Base-by-base conservation (phyloP, 2,888 invertebrate genomes). In the Gari tellinella region DNA sequence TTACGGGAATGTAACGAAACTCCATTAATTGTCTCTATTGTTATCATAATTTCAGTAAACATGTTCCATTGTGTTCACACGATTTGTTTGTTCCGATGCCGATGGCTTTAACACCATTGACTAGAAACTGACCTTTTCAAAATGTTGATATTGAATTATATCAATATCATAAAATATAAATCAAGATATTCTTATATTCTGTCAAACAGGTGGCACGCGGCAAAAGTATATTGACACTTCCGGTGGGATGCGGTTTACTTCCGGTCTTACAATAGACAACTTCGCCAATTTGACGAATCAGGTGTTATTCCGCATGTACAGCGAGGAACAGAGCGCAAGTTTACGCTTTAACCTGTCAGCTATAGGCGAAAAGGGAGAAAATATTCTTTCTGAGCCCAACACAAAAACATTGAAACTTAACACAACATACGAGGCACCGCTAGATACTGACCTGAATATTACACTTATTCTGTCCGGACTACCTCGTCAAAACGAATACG, bases 241-340 rank as follows among this genome's bases (percentile, higher is more conserved):
- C 31, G 53, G 46, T n/a, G 55, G 38, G 15, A 12, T 7, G 17
- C 7, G 51, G 15, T 69, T 56, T 23, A 57, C 52, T 1, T 63
- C 69, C 25, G 38, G 38, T 4, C 46, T 62, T 5, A 46, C 49
- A 4, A 49, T 72, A 19, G 21, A 38, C 25, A 19, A 19, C 57
- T 43, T 1, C 49, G 12, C 31, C 17, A 25, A 68, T 48, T 31
- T 31, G 10, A 68, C 67, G 23, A 45, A 60, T 2, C 48, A 63
- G 14, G 45, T 62, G n/a, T 52, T 64, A 25, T 63, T 73, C 46
- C 57, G 73, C n/a, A 37, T 73, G 10, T 73, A 68, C 45, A 68
- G 63, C 15, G 64, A 68, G 12, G 56, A 63, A 5, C 46, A 68
- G 48, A 68, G 68, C 31, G 55, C 67, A 5, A 64, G 58, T 26